These are phyloP conservation scores for Cataglyphis livida DNA, from an alignment of 2,888 invertebrate species.

Conservation along the genomic window DNA sequence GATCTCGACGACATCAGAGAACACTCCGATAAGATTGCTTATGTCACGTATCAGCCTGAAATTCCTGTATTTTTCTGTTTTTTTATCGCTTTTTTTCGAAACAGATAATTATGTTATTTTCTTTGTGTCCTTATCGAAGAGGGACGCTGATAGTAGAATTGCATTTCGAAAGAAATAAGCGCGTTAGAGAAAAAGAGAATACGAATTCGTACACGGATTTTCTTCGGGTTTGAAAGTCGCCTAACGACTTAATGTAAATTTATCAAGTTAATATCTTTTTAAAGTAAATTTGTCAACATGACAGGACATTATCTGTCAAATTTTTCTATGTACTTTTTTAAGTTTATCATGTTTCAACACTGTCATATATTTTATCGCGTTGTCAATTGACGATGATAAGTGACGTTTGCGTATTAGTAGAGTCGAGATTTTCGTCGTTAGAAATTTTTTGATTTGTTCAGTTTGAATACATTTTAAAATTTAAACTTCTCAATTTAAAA, in stretches of 20 bases:
- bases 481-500: background rate
- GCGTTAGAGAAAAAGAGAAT: slow-evolving; percentile 21
- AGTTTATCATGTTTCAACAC: background rate
- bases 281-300: background rate
- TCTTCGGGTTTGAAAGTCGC: slow-evolving; percentile 28
- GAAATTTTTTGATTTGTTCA: background rate
- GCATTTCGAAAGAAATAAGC: slow-evolving; percentile 26
- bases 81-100: background rate
- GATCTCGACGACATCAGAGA: background rate
- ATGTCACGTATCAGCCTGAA: background rate
- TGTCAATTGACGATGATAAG: background rate
- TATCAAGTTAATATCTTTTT: slow-evolving; percentile 7
- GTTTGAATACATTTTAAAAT: background rate
- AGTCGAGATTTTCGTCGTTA: background rate
- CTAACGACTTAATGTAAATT: slow-evolving; percentile 1
- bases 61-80: background rate
- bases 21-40: slow-evolving; percentile 1
- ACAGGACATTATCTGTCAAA: slow-evolving; percentile 11
- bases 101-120: slow-evolving; percentile 20
- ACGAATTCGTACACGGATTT: slow-evolving; percentile 2
- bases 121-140: slow-evolving; percentile 31
- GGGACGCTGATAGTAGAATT: slow-evolving; percentile 29
- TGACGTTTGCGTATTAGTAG: background rate
- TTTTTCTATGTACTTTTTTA: slow-evolving; percentile 21
- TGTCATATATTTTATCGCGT: slow-evolving; percentile 20